Evolutionary conservation across 2,888 invertebrate species (phyloP).

Genomic region (Drosophila tanythrix): DNA sequence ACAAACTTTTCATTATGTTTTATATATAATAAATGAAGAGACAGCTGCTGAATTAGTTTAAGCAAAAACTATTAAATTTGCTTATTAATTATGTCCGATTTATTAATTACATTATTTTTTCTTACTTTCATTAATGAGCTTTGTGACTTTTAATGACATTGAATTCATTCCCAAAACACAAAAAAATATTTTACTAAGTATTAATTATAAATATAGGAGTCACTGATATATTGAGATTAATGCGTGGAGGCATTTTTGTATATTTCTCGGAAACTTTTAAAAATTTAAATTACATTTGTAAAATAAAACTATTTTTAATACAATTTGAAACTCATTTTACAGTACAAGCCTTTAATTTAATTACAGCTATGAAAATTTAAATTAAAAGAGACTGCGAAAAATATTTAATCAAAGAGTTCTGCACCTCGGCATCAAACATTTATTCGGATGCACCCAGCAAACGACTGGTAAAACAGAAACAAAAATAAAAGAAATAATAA

Average conservation of each 20-base stretch:
- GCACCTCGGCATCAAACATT: constrained; percentile 24
- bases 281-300: neutral
- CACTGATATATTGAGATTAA: neutral
- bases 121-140: neutral
- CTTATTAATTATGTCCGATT: neutral
- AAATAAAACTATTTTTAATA: neutral
- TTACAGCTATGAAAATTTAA: neutral
- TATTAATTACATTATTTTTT: neutral
- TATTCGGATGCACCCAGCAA: constrained; percentile 10
- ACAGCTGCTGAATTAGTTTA: neutral
- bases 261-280: neutral
- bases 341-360: neutral
- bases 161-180: neutral
- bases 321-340: neutral
- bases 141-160: neutral
- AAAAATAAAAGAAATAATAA: constrained; percentile 6
- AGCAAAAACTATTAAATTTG: neutral
- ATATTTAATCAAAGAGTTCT: constrained; percentile 30
- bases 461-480: constrained; percentile 7
- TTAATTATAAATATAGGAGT: neutral
- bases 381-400: constrained; percentile 12
- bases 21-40: neutral
- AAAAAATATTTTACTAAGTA: neutral
- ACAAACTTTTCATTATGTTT: constrained; percentile 25
- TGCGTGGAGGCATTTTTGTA: neutral